Evolutionary conservation across 2,113 vertebrate genomes (phyloP).

Genomic region (Theristicus caerulescens): DNA sequence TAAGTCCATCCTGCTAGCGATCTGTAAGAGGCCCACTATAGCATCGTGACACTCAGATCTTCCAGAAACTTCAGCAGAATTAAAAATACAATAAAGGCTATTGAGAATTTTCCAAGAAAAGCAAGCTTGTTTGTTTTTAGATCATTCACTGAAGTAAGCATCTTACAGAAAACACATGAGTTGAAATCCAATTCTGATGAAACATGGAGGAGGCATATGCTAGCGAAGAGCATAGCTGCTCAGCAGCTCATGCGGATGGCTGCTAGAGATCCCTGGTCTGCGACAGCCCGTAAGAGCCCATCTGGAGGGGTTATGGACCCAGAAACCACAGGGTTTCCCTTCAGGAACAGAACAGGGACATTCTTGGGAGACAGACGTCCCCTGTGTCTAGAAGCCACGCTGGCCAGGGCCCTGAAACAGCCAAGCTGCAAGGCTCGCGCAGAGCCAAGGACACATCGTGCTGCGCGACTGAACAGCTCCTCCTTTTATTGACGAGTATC

Average conservation of each 20-base stretch:
- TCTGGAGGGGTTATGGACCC: not conserved
- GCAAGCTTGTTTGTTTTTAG: not conserved
- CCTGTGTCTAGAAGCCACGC: not conserved
- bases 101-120: not conserved
- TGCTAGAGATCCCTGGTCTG: not conserved
- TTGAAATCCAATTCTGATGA: not conserved
- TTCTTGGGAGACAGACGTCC: not conserved
- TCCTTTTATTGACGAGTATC: fast-evolving
- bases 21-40: not conserved
- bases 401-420: not conserved
- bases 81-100: not conserved
- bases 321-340: not conserved
- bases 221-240: not conserved
- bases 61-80: not conserved
- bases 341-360: not conserved
- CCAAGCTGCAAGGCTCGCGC: not conserved
- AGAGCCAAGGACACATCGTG: fast-evolving
- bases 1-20: not conserved
- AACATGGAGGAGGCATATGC: not conserved
- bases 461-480: fast-evolving
- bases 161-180: not conserved
- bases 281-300: not conserved
- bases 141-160: not conserved
- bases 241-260: not conserved
- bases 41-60: not conserved